Evolutionary conservation across 64 coral and sea anemone genomes (phyloP), one percentile per base, ranked within the genome.

Genomic region (Dendronephthya gigantea): DNA sequence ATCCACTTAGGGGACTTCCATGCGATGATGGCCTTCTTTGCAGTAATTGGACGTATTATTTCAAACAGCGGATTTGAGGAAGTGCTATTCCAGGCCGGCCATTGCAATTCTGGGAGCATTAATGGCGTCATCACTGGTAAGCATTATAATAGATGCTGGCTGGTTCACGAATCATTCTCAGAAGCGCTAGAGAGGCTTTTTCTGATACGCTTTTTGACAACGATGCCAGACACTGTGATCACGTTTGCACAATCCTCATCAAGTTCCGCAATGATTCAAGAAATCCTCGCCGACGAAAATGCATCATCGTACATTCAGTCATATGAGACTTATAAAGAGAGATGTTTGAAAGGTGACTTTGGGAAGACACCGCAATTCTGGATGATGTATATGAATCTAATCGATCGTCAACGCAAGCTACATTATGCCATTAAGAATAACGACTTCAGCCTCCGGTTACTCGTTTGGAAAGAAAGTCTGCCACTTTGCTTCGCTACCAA

Each of bases 331-430:
- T 35, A 19, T 29, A 74, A 30, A 30, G n/a, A 74, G 12, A 74
- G 11, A 74, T 74, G 68, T 74, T 74, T 74, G 68, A 74, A 74
- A 30, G 68, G 68, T 74, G 17, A 74, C 31, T 74, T 74, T 35
- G 2, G 2, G n/a, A 74, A 74, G 68, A 74, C 68, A 29, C n/a
- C 68, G 33, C 68, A 74, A 74, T 74, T 74, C 68, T 74, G 68
- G 2, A 35, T 35, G n/a, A 74, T 74, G n/a, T 74, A 74, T 35
- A 74, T 74, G 68, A 74, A 28, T 27, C n/a, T 74, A 32, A 32
- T 70, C 27, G 68, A 74, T 74, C 11, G 68, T 27, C 68, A 74
- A 74, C 3, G 1, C 1, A 74, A 30, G 68, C 68, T 74, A 12
- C 68, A 74, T 29, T 74, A n/a, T 74, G n/a, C 68, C 12, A 35